A percentile compares a stretch with the other conserved stretches of the same genome.
Conservation (phyloP, 2,888 invertebrate species). For the Heliconius cydno region DNA sequence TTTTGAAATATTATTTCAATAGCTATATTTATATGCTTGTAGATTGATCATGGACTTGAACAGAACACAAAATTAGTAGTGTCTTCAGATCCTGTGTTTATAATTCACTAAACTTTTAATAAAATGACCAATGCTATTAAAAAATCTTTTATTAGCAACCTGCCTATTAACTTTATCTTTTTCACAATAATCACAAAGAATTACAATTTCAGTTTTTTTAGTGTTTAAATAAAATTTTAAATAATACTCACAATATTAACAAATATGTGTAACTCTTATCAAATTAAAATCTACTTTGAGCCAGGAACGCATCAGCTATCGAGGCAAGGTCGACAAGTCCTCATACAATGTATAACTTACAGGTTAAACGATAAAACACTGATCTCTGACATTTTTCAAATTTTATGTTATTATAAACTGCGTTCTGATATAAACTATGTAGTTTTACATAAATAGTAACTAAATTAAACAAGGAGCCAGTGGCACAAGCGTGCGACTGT, state of each 20-base stretch:
- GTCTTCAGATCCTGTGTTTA: neutral
- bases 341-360: neutral
- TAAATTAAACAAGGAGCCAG: neutral
- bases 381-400: constrained; percentile 4
- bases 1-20: too few relatives aligned
- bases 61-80: neutral
- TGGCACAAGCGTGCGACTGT: too few relatives aligned
- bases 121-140: too few relatives aligned
- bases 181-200: too few relatives aligned
- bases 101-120: too few relatives aligned
- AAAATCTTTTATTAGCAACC: too few relatives aligned
- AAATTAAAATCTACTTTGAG: too few relatives aligned
- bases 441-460: neutral
- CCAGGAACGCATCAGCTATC: neutral
- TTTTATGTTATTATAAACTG: neutral
- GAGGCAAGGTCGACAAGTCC: neutral
- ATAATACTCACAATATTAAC: neutral
- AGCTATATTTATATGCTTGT: too few relatives aligned
- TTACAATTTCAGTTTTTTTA: too few relatives aligned
- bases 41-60: neutral
- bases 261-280: neutral
- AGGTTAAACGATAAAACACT: neutral
- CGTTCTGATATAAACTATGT: neutral
- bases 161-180: too few relatives aligned
- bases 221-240: too few relatives aligned